Evolutionary conservation across 2,888 invertebrate species (phyloP), one percentile per base, ranked within the genome.

Genomic region (Ptychoptera contaminata): DNA sequence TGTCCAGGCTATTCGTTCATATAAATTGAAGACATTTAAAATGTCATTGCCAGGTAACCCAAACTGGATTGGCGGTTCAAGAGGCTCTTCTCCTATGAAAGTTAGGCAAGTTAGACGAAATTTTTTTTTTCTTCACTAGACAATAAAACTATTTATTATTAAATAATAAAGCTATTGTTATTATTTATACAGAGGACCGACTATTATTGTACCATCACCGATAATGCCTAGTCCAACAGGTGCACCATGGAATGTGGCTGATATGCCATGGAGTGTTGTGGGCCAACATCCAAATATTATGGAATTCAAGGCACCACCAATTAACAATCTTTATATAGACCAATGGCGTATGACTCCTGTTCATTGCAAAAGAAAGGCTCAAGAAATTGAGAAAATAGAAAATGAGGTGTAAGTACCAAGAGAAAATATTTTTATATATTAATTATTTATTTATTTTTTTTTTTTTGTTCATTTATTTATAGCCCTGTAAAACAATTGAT

Each of bases 401-500:
- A 11, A 40, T 31, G 16, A 38, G 42, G 39, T 16, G 39, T n/a
- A 39, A n/a, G 37, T 15, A 16, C 3, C 23, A 23, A n/a, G n/a
- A n/a, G n/a, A n/a, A n/a, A n/a, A n/a, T n/a, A n/a, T n/a, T n/a
- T n/a, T n/a, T n/a, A n/a, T n/a, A n/a, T n/a, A 23, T 23, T 23
- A 23, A 23, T 5, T 23, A 23, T 23, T 23, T 23, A 7, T 23
- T 16, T 31, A n/a, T 36, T 10, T 11, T 36, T 12, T 10, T 46
- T 43, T n/a, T 11, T 32, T 11, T 11, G n/a, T 30, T 10, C n/a
- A 34, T 29, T n/a, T 36, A 4, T 30, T 59, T 60, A 16, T 55
- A 76, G 76, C 14, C 76, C 76, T 39, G 58, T 70, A 8, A 87
- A 87, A 57, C 82, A 84, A 58, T 71, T 79, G 36, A 84, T 86